These are phyloP conservation scores for Hecatera dysodea DNA, from an alignment of 2,888 invertebrate genomes.

Conservation along the genomic window DNA sequence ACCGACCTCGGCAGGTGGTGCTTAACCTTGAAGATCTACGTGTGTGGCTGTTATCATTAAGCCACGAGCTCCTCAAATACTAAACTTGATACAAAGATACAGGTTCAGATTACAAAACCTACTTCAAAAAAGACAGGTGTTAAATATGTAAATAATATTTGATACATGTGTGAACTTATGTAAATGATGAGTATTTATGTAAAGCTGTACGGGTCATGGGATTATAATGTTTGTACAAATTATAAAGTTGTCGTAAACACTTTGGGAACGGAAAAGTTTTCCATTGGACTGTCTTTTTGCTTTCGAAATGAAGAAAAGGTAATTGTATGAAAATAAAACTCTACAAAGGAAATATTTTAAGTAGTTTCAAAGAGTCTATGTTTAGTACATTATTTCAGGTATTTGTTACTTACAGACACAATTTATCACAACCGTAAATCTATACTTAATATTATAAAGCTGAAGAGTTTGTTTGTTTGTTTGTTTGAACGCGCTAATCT, in stretches of 20 bases:
- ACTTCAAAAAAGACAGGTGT: slow-evolving; percentile 31
- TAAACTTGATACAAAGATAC: slow-evolving; percentile 20
- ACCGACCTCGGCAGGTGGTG: no score
- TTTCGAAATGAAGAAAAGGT: neutral
- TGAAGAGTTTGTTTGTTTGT: no score
- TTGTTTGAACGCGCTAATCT: no score
- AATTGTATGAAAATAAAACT: neutral
- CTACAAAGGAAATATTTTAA: neutral
- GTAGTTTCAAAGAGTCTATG: neutral
- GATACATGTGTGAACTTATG: slow-evolving; percentile 59
- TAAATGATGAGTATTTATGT: slow-evolving; percentile 54
- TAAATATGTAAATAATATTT: slow-evolving; percentile 49
- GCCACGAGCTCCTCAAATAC: no score
- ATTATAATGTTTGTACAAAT: slow-evolving; percentile 53
- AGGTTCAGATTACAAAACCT: slow-evolving; percentile 14
- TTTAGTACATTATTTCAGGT: neutral
- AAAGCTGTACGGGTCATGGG: slow-evolving; percentile 29
- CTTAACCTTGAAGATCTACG: no score
- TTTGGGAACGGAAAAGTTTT: slow-evolving; percentile 5
- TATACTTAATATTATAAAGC: no score
- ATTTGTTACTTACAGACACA: no score
- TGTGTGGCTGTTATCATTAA: no score
- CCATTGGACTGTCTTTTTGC: slow-evolving; percentile 1
- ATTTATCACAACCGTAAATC: slow-evolving; percentile 10
- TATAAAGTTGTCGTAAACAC: slow-evolving; percentile 29